Evolutionary conservation across 2,888 invertebrate genomes (phyloP), one percentile per base, ranked within the genome.

Genomic region (Rapana venosa): DNA sequence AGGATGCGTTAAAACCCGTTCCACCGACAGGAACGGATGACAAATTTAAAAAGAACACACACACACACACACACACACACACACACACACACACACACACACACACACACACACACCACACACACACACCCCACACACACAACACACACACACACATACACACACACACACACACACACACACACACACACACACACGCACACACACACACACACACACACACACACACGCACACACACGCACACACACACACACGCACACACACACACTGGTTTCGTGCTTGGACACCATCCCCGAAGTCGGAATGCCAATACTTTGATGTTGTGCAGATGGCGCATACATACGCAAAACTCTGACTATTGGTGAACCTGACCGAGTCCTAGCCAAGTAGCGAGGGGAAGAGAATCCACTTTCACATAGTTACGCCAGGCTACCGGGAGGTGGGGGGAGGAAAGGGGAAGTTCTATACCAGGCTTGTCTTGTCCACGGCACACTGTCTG

Each of bases 221-320:
- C 70, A 70, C 70, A 22, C 70, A 22, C 70, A 22, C 70, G 26
- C 70, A 22, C 70, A 22, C 70, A 22, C 70, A 22, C 70, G 26
- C 70, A 70, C 70, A 70, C 70, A 70, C 70, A 70, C 70, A 70
- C 70, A 70, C 70, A 70, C 70, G 22, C 70, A 77, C n/a, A 77
- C 30, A 26, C 6, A 15, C 30, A 30, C 26, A 26, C 11, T 13
- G 6, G 30, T 77, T 8, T 77, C 47, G 47, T 47, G 47, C 47
- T 47, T 47, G 4, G 8, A 47, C 47, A 47, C 8, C 8, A 47
- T 47, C 8, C 47, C 47, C 47, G 47, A 47, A 8, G 47, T 47
- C 47, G 8, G 47, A 47, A 47, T 47, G 8, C 47, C 2, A 8
- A 2, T 47, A 47, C 47, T 8, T 47, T 47, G 47, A 47, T 47